phyloP scores from a whole-genome alignment of 2,888 invertebrate genomes.

The Sphaeridia pumilis region DNA sequence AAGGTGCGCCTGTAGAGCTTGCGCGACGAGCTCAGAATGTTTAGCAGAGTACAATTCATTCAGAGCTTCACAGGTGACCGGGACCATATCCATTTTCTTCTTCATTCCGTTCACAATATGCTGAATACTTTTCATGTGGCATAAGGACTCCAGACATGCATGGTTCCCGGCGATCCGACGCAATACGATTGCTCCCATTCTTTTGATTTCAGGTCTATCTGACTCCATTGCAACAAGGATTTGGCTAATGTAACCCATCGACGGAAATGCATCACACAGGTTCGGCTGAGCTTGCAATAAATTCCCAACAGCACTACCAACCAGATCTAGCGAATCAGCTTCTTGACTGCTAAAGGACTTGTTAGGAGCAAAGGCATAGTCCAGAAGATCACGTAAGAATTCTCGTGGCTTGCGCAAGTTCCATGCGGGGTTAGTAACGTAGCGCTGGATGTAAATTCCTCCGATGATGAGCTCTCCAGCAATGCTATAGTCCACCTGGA shows the following conservation, averaged over 20 bases:
- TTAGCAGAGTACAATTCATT: conserved; percentile 67
- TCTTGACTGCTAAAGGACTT: neutral
- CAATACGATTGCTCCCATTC: conserved; percentile 35
- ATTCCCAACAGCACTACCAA: conserved; percentile 46
- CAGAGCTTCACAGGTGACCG: conserved; percentile 76
- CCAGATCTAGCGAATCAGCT: conserved; percentile 30
- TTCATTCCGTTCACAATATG: conserved; percentile 81
- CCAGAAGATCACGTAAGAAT: conserved; percentile 85
- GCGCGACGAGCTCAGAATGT: conserved; percentile 54
- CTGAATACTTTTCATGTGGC: conserved; percentile 77
- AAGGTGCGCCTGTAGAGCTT: conserved; percentile 83
- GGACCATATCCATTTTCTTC: conserved; percentile 64
- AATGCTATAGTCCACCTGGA: conserved; percentile 38
- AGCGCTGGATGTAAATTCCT: conserved; percentile 90
- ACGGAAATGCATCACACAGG: conserved; percentile 74
- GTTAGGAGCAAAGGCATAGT: conserved; percentile 39
- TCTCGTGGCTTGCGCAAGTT: conserved; percentile 86
- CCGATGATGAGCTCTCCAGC: conserved; percentile 82
- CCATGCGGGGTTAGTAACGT: conserved; percentile 93
- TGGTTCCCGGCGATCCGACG: conserved; percentile 39
- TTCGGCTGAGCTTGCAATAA: conserved; percentile 74
- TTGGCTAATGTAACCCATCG: conserved; percentile 62
- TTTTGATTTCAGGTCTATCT: conserved; percentile 20
- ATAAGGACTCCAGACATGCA: conserved; percentile 71
- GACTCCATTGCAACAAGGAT: conserved; percentile 31